A percentile compares a stretch with the other conserved stretches of the same genome.
Conservation (phyloP, 2,113 vertebrate genomes). For the Brachyhypopomus occidentalis region DNA sequence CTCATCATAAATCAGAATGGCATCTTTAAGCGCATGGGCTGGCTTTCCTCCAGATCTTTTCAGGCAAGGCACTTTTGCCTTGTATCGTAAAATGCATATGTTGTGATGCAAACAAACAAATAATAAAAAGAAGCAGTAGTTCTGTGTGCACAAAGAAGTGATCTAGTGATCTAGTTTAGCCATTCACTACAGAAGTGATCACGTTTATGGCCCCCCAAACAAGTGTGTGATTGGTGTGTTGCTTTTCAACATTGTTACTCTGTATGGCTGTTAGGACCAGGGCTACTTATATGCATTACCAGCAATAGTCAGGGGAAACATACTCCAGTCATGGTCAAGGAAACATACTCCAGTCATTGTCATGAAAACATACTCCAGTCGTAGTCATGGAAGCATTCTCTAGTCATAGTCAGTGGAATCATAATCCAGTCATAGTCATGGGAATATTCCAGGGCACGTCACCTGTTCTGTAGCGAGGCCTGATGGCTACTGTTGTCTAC, state of each 20-base stretch:
- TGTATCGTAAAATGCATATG: background rate
- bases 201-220: background rate
- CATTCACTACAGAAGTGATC: background rate
- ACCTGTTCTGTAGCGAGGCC: too few relatives aligned
- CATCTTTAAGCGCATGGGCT: background rate
- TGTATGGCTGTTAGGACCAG: background rate
- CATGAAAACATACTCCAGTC: too few relatives aligned
- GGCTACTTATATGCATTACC: background rate
- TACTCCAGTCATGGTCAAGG: too few relatives aligned
- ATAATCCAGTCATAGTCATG: too few relatives aligned
- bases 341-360: too few relatives aligned
- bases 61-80: constrained; percentile 3
- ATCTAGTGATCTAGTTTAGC: background rate
- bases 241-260: background rate
- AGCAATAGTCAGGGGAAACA: too few relatives aligned
- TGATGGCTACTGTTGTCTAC: too few relatives aligned
- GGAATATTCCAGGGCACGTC: too few relatives aligned
- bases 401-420: too few relatives aligned
- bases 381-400: too few relatives aligned
- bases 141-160: background rate
- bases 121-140: background rate
- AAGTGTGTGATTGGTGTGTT: background rate
- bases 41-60: background rate
- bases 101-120: constrained; percentile 8
- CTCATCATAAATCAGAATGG: constrained; percentile 10